Evolutionary conservation across 2,888 invertebrate genomes (phyloP).

Genomic region (Drosophila testacea): DNA sequence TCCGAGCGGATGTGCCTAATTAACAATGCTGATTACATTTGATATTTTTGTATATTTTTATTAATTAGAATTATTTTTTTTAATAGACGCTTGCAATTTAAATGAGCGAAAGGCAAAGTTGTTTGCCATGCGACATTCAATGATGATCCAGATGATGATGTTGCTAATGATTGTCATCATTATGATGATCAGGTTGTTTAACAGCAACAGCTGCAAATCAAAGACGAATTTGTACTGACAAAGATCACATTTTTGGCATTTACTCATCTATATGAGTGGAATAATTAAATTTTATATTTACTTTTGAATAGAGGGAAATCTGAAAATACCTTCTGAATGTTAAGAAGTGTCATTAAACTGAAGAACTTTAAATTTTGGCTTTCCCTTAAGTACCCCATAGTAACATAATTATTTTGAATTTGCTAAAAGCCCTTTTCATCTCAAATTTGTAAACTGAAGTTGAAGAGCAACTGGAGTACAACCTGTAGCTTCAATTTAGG

Average conservation of each 20-base stretch:
- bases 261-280: constrained; percentile 45
- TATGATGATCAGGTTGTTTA: constrained; percentile 16
- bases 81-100: constrained; percentile 41
- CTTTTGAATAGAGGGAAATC: not conserved
- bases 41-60: constrained; percentile 55
- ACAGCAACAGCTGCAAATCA: constrained; percentile 15
- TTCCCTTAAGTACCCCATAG: not conserved
- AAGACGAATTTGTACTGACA: constrained; percentile 27
- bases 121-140: constrained; percentile 22
- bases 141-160: constrained; percentile 14
- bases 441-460: constrained; percentile 3
- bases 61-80: constrained; percentile 65
- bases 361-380: not conserved
- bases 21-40: constrained; percentile 76
- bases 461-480: constrained; percentile 23
- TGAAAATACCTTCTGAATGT: too few species aligned
- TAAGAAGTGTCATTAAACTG: too few species aligned
- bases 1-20: constrained; percentile 74
- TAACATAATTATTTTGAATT: too few species aligned
- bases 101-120: constrained; percentile 63
- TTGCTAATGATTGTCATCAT: not conserved
- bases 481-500: constrained; percentile 15
- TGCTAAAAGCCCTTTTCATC: not conserved
- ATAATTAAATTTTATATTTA: constrained; percentile 18
- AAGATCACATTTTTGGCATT: constrained; percentile 57